Base-by-base conservation (phyloP, 2,888 invertebrate genomes). In the Drosophila planitibia region DNA sequence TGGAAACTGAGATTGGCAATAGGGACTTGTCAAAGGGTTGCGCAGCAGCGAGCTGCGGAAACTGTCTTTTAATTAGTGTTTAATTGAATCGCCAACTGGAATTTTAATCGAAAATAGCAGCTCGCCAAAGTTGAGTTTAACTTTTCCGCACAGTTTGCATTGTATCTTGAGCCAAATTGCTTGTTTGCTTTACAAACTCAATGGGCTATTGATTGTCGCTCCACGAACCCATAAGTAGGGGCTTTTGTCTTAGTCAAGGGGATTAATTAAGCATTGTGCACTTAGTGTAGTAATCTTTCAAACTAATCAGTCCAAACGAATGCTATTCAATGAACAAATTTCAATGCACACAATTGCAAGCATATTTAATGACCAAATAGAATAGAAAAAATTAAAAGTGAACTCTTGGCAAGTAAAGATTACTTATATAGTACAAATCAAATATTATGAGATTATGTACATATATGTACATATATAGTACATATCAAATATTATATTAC, bases 51-150 rank as follows among this genome's bases (percentile, higher is more conserved):
- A 73, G 73, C 70, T 69, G 64, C 68, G 76, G 72, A 79, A 81
- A 90, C 89, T 83, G 86, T 83, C 86, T 70, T 90, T 90, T 86
- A 86, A 86, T 86, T 86, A 86, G 89, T 76, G 82, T 89, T 90
- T 86, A 90, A 86, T 86, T 86, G 90, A 85, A 90, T 81, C 74
- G 90, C 85, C 75, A 88, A 79, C 90, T 88, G 90, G 90, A 90
- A 90, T 86, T 90, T 85, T 90, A 85, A 85, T 85, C 88, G 85
- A 85, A 85, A 85, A 90, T 89, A 76, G 82, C 81, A 77, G 66
- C 57, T 71, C 57, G 52, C 57, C 49, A 77, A 82, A 74, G 70
- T 73, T 76, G 54, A 67, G 73, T 76, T 85, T 73, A 70, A 74
- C 83, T 87, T 81, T 87, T 89, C 85, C 83, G 83, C 74, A 78